Conservation (phyloP, 2,113 vertebrate species). For the Halcyon senegalensis region DNA sequence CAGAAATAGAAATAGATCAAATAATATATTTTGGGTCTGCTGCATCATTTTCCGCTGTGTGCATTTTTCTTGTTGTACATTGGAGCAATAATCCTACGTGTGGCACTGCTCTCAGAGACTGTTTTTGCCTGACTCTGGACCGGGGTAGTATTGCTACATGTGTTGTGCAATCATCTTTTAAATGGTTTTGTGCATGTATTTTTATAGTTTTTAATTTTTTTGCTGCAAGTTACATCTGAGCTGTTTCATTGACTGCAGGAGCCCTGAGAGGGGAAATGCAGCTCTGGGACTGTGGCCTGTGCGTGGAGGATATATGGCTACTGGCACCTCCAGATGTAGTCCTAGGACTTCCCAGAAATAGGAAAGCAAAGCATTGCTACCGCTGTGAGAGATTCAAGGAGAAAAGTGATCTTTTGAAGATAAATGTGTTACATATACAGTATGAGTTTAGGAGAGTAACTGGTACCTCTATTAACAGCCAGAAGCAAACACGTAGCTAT, state of each 20-base stretch:
- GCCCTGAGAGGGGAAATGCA: not conserved
- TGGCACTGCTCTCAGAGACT: not conserved
- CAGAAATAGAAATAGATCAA: not conserved
- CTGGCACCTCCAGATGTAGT: not conserved
- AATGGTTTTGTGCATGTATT: not conserved
- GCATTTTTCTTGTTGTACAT: not conserved
- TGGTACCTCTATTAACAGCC: not conserved
- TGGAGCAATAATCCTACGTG: not conserved
- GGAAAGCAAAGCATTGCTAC: not conserved
- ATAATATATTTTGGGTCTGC: not conserved
- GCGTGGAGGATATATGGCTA: not conserved
- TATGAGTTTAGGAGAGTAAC: not conserved
- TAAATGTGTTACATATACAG: not conserved
- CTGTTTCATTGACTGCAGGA: not conserved
- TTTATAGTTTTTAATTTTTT: not conserved
- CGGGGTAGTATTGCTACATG: accelerated
- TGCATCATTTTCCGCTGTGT: not conserved
- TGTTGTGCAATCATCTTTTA: not conserved
- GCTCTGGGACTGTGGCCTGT: accelerated
- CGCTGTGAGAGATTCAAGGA: not conserved
- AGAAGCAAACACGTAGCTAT: not conserved
- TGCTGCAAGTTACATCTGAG: not conserved
- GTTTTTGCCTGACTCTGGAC: not conserved
- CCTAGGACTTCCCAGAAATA: not conserved
- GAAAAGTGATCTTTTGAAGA: not conserved